Evolutionary conservation across 2,888 invertebrate genomes (phyloP).

Genomic region (Ectemnius cavifrons): DNA sequence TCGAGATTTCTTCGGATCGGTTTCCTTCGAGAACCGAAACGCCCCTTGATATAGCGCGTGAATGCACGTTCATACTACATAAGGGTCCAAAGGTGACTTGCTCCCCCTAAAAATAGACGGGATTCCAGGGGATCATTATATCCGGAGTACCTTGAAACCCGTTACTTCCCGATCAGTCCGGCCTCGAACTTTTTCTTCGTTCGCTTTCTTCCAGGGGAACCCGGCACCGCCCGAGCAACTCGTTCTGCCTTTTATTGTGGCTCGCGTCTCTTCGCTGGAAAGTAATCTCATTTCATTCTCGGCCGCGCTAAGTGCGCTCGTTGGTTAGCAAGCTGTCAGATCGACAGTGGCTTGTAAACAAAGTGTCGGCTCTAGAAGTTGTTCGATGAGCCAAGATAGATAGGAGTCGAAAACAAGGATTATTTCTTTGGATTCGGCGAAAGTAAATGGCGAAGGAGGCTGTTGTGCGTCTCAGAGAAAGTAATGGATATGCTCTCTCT

Average conservation of each 20-base stretch:
- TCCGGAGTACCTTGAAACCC: not conserved
- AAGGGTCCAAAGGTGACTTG: not conserved
- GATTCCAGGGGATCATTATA: conserved; percentile 2
- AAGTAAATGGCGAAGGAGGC: conserved; percentile 50
- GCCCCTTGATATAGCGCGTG: not conserved
- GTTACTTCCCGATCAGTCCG: conserved; percentile 9
- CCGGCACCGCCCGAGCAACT: not conserved
- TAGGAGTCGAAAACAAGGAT: conserved; percentile 5
- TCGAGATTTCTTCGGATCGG: conserved; percentile 69
- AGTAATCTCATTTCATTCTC: conserved; percentile 5
- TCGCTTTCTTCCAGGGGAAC: conserved; percentile 7
- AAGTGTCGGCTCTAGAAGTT: not conserved
- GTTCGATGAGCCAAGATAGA: not conserved
- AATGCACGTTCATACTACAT: not conserved
- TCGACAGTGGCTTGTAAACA: not conserved
- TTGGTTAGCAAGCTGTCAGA: not conserved
- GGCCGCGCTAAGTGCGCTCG: not conserved
- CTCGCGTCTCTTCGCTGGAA: conserved; percentile 1
- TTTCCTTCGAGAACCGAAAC: conserved; percentile 51
- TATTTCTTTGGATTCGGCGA: conserved; percentile 57
- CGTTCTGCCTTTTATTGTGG: conserved; percentile 4
- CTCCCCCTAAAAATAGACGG: not conserved
- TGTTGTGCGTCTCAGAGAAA: conserved; percentile 53
- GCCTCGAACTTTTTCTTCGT: not conserved
- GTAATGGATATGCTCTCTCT: conserved; percentile 43